Evolutionary conservation across 2,888 invertebrate genomes (phyloP).

Genomic region (Colletes collaris): DNA sequence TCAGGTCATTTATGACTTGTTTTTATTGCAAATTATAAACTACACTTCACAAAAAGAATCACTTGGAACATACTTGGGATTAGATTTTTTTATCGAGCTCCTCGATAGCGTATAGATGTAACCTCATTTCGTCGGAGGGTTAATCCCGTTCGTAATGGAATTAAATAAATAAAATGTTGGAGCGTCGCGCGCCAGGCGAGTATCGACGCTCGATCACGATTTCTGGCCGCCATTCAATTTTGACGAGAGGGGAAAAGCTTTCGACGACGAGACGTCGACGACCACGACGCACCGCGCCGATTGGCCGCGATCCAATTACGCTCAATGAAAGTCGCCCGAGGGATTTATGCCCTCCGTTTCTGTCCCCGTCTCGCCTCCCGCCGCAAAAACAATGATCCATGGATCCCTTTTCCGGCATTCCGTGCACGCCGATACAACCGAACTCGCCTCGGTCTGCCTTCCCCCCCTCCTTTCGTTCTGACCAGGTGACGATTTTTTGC

Average conservation of each 20-base stretch:
- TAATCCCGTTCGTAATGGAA: no score
- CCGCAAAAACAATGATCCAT: slow-evolving; percentile 67
- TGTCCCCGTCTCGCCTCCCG: slow-evolving; percentile 51
- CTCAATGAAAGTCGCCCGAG: slow-evolving; percentile 69
- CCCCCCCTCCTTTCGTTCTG: slow-evolving; percentile 13
- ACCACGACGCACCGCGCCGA: slow-evolving; percentile 50
- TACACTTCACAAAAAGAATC: no score
- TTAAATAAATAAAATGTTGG: no score
- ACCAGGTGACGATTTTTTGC: slow-evolving; percentile 56
- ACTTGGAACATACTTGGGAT: no score
- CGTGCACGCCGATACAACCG: slow-evolving; percentile 45
- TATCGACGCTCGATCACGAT: slow-evolving; percentile 36
- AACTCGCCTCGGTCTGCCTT: no score
- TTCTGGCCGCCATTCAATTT: slow-evolving; percentile 64
- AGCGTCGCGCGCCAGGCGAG: neutral
- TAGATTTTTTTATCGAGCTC: no score
- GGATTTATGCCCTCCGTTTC: slow-evolving; percentile 66
- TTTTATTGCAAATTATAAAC: no score
- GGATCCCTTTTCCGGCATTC: slow-evolving; percentile 66
- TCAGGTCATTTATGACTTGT: no score
- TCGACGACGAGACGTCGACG: slow-evolving; percentile 38
- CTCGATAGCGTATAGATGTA: no score
- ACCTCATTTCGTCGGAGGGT: no score
- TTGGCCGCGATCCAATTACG: slow-evolving; percentile 72
- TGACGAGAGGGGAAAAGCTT: slow-evolving; percentile 44